Evolutionary conservation across 1,140 invertebrate genomes (phyloP).

Genomic region (Monomorium pharaonis): DNA sequence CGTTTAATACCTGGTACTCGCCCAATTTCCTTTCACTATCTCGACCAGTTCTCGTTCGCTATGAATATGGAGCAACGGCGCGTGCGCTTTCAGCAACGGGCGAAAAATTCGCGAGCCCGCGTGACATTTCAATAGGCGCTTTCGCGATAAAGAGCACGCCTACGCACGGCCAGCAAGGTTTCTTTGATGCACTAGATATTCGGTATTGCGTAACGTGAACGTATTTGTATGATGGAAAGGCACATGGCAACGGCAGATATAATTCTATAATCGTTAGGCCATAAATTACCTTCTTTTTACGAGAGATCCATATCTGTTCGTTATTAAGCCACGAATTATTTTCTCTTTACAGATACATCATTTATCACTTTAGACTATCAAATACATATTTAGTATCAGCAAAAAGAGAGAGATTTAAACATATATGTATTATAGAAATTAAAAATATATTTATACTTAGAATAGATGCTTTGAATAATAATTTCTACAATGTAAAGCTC

Average conservation of each 20-base stretch:
- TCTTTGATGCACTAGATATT: conserved; percentile 55
- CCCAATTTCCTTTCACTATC: conserved; percentile 69
- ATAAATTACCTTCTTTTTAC: background rate
- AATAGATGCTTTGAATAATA: background rate
- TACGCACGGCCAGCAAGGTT: conserved; percentile 56
- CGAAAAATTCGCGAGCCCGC: conserved; percentile 48
- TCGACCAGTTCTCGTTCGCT: conserved; percentile 44
- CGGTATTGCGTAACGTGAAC: conserved; percentile 26
- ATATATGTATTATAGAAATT: background rate
- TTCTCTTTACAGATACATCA: background rate
- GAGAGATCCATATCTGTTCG: background rate
- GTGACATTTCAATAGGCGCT: conserved; percentile 66
- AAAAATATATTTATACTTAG: background rate
- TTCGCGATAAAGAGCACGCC: conserved; percentile 54
- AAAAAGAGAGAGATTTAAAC: background rate
- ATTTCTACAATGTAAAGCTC: background rate
- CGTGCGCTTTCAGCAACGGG: conserved; percentile 56
- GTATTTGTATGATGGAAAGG: background rate
- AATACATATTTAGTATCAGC: background rate
- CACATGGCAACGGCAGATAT: background rate
- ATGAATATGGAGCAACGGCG: conserved; percentile 36
- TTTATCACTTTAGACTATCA: background rate
- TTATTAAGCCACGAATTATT: background rate
- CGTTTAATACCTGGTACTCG: conserved; percentile 23
- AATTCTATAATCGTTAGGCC: background rate